Conservation (phyloP, 2,888 invertebrate genomes). For the Idaea straminata region DNA sequence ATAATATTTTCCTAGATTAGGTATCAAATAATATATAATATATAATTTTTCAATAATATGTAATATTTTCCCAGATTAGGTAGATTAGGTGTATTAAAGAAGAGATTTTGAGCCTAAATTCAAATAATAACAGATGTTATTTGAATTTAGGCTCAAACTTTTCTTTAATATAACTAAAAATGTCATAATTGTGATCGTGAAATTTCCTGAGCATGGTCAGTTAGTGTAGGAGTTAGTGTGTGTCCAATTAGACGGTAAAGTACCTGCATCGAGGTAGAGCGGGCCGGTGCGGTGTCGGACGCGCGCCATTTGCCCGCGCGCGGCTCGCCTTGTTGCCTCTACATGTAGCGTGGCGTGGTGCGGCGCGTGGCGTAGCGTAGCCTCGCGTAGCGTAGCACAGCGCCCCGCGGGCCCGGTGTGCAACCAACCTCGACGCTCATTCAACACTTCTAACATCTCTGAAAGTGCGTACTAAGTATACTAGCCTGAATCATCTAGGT, state of each 20-base stretch:
- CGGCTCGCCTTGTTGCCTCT: slow-evolving; percentile 49
- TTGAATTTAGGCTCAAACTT: too few relatives aligned
- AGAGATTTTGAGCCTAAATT: too few relatives aligned
- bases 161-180: too few relatives aligned
- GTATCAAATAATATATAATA: too few relatives aligned
- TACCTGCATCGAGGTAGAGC: slow-evolving; percentile 11
- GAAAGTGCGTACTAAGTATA: neutral
- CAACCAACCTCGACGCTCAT: neutral
- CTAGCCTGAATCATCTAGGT: neutral
- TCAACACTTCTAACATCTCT: neutral
- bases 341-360: slow-evolving; percentile 45
- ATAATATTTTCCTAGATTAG: too few relatives aligned
- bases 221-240: slow-evolving; percentile 5
- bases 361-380: slow-evolving; percentile 22
- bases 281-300: slow-evolving; percentile 36
- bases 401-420: slow-evolving; percentile 7
- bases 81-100: too few relatives aligned
- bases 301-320: slow-evolving; percentile 41
- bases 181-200: slow-evolving; percentile 8
- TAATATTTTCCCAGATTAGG: too few relatives aligned
- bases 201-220: slow-evolving; percentile 13
- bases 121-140: too few relatives aligned
- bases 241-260: slow-evolving; percentile 6
- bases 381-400: slow-evolving; percentile 32
- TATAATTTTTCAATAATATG: too few relatives aligned